Evolutionary conservation across 2,113 vertebrate species (phyloP).

Genomic region (Chloropsis cyanopogon): DNA sequence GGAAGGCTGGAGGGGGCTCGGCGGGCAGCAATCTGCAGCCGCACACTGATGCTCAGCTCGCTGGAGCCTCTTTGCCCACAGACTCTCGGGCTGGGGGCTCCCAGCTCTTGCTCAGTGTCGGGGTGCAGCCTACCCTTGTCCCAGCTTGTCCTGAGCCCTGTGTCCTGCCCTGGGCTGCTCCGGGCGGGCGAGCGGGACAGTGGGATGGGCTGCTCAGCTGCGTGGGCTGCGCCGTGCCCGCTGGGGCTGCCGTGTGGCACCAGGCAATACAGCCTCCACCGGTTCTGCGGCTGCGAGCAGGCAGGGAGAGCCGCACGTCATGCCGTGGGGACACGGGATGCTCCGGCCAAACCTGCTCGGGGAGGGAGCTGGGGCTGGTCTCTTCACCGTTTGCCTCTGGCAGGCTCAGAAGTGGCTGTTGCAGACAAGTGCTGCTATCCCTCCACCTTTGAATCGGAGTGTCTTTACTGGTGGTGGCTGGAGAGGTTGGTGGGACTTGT

Average conservation of each 20-base stretch:
- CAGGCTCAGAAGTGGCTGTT: background rate
- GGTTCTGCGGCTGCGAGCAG: slow-evolving; percentile 31
- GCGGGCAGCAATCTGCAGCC: accelerated
- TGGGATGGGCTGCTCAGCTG: background rate
- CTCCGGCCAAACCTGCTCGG: background rate
- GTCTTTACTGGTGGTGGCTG: background rate
- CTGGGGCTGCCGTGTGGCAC: background rate
- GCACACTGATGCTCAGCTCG: background rate
- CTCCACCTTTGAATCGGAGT: accelerated
- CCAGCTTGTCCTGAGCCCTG: background rate
- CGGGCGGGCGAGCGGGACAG: accelerated
- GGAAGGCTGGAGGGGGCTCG: background rate
- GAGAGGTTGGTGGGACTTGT: background rate
- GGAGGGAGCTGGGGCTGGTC: background rate
- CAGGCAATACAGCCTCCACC: slow-evolving; percentile 12
- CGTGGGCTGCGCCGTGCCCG: background rate
- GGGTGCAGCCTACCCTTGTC: background rate
- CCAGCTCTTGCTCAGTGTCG: background rate
- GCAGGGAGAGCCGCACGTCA: background rate
- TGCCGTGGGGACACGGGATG: background rate
- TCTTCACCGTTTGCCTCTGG: background rate
- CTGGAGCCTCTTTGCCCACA: background rate
- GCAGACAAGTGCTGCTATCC: background rate
- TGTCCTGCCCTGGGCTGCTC: background rate
- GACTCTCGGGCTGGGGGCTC: background rate